Base-by-base conservation (phyloP, 2,113 vertebrate genomes). In the Caracal caracal region DNA sequence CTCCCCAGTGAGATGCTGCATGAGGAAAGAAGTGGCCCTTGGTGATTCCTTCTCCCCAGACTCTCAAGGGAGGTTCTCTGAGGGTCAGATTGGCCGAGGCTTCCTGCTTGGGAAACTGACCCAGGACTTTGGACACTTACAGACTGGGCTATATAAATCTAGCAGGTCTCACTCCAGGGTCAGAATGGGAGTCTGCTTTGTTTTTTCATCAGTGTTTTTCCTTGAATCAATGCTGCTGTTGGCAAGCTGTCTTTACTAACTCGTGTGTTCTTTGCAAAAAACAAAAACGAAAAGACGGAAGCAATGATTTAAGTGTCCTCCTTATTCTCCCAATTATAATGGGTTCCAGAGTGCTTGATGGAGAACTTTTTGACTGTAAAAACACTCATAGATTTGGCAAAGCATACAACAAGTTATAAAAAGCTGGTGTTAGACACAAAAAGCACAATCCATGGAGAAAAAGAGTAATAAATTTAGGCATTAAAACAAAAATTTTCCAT, bases 201-300 rank as follows among this genome's bases (percentile, higher is more conserved):
- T 71, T 90, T 92, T 78, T 53, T 56, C 35, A 56, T 92, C 12
- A 91, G 4, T 94, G 90, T 87, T 68, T 24, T 95, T 93, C 66
- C n/a, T 76, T 73, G 68, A 90, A 59, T 96, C 92, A 93, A 6
- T 95, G 96, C 94, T 90, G 6, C 96, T 84, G 79, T 86, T 78
- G 68, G 94, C 7, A 80, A 94, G 10, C 47, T 68, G 70, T 97
- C 97, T 93, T 96, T 90, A 98, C 97, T 97, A 97, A 97, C 97
- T 87, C 76, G 65, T 70, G 59, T 96, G 92, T 95, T 94, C 93
- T 98, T 96, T 97, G 53, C 70, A 86, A 4, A 73, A 73, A 73
- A 26, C 70, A 40, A 40, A 3, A 73, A 26, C 22, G 37, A 73
- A 8, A 73, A 73, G 22, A 73, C 6, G 1, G 70, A 73, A 40